Base-by-base conservation (phyloP, 2,113 vertebrate genomes). In the Loxodonta africana region DNA sequence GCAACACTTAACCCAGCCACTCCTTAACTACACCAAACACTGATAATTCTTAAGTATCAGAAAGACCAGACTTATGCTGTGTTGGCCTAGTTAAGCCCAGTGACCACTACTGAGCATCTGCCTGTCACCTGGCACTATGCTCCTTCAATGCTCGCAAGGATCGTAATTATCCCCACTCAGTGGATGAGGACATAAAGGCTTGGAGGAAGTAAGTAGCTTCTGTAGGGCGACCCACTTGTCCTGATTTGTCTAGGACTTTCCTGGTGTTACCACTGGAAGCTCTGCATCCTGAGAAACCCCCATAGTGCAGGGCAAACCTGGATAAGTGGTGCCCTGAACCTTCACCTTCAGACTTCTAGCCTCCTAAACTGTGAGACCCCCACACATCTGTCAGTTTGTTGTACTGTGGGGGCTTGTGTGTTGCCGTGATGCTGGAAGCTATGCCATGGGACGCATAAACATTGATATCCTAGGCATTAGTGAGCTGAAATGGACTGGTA, bases 181-280 rank as follows among this genome's bases (percentile, higher is more conserved):
- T 23, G 21, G 28, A 48, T 23, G 48, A 69, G 62, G 33, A 14
- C 51, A 18, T 44, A 25, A 26, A 17, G 53, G 65, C 44, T 2
- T 2, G 2, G 5, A 78, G 28, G 17, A 46, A 1, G 6, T 2
- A 48, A 17, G 21, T 2, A 18, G 60, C 62, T 5, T 21, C 1
- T 2, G 9, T 2, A 77, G 28, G n/a, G 81, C 28, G 2, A 44
- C 37, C 9, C 33, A 18, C 48, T 67, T 18, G 23, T 23, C 74
- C 65, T 20, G 26, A 23, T 28, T 86, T 65, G 20, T 30, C 46
- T 83, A 83, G 67, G 28, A 74, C 83, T 37, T 44, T 25, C 12
- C 67, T 30, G 2, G 33, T 57, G 11, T 60, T 37, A 41, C 69
- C 63, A 84, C 10, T 30, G 37, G 53, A 48, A 65, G 21, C 33